Evolutionary conservation across 2,113 vertebrate genomes (phyloP).

Genomic region (Nycticryphes semicollaris): DNA sequence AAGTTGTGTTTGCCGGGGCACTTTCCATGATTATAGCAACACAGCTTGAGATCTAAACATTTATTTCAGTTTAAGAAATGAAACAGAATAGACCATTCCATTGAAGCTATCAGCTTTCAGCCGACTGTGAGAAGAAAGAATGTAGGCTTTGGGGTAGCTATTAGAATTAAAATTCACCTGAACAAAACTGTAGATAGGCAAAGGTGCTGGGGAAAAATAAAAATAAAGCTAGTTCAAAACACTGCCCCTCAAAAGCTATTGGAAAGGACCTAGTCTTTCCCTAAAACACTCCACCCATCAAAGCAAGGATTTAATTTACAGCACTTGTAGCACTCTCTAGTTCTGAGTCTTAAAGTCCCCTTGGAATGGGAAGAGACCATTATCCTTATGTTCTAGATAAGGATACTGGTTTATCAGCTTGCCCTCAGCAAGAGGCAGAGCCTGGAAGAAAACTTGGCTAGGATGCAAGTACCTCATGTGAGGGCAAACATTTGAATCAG

Average conservation of each 20-base stretch:
- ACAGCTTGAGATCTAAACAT: not conserved
- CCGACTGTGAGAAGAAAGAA: constrained; percentile 7
- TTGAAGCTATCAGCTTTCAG: not conserved
- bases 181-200: not conserved
- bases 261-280: not conserved
- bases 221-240: not conserved
- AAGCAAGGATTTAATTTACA: not conserved
- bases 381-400: constrained; percentile 37
- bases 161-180: constrained; percentile 21
- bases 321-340: not conserved
- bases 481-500: not conserved
- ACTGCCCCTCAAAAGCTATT: not conserved
- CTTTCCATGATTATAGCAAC: not conserved
- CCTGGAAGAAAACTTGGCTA: constrained; percentile 14
- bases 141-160: not conserved
- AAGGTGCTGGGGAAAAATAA: not conserved
- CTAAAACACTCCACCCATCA: not conserved
- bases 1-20: not conserved
- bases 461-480: not conserved
- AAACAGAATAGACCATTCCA: not conserved
- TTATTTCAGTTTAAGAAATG: not conserved
- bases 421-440: not conserved
- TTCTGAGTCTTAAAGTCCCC: not conserved
- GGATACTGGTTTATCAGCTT: constrained; percentile 43
- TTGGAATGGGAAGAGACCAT: constrained; percentile 16